Evolutionary conservation across 2,113 vertebrate species (phyloP), one percentile per base, ranked within the genome.

Genomic region (Sphaerodactylus townsendi): DNA sequence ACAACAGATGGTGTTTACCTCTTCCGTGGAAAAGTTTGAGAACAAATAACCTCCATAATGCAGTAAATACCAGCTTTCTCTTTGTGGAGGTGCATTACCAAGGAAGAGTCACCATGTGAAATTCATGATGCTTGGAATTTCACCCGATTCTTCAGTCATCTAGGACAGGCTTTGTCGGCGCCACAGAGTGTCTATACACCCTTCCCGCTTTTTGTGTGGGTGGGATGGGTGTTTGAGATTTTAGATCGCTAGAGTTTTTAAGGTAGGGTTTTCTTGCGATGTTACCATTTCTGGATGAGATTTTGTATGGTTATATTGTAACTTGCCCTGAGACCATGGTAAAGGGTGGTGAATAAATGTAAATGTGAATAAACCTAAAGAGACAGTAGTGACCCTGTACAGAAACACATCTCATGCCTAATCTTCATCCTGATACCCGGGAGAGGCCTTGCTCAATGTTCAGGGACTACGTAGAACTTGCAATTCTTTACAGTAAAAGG

Each of bases 31-130:
- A 70, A 81, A 70, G 33, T 46, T 70, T 81, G 46, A 84, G 62
- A 77, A 84, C 46, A 81, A 81, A 81, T 33, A 59, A 30, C n/a
- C 65, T 62, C 30, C 53, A 37, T 17, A 74, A 77, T 69, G 82
- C 69, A 66, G 66, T 69, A 71, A 84, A 84, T 77, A 77, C 64
- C 74, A 46, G 74, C 19, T 59, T 84, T 77, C 50, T 9, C 56
- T 59, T 46, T 19, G 68, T 70, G 48, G 33, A 62, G 71, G 37
- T 73, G 25, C 37, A 10, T 33, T 70, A 37, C 69, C 77, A 41
- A 81, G 46, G 30, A 17, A 81, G 68, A 69, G 46, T 25, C 21
- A 10, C 21, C 33, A 77, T 5, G 39, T 68, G n/a, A 68, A 62
- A 70, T 28, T 10, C 19, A 72, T 3, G 50, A 41, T 2, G 33